Conservation (phyloP, 1,140 invertebrate species). For the Penaeus indicus region DNA sequence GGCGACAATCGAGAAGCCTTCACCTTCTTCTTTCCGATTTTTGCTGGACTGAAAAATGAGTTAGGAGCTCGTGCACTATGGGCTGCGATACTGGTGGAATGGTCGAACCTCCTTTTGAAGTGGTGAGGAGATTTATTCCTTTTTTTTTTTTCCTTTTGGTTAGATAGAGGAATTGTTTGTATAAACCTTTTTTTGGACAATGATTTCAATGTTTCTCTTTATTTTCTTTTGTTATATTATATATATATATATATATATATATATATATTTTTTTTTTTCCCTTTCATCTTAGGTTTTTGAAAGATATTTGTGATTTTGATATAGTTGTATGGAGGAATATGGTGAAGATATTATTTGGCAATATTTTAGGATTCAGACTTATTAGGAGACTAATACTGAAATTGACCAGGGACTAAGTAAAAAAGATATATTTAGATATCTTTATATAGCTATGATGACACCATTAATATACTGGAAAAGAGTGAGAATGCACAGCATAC, state of each 20-base stretch:
- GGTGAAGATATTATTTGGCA: no score
- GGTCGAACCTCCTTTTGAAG: conserved; percentile 64
- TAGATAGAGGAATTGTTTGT: not conserved
- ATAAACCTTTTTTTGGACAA: not conserved
- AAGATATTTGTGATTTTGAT: no score
- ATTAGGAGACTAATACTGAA: not conserved
- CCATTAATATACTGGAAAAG: not conserved
- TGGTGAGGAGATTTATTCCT: conserved; percentile 37
- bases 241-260: no score
- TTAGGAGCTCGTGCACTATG: conserved; percentile 60
- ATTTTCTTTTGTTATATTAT: not conserved
- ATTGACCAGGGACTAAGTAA: not conserved
- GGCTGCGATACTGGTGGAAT: conserved; percentile 63
- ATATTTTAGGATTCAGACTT: no score
- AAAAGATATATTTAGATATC: no score
- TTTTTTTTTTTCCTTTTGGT: not conserved
- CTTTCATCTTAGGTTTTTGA: no score
- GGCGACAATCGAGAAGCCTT: conserved; percentile 62
- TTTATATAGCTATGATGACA: not conserved
- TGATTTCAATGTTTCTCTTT: not conserved
- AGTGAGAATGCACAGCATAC: not conserved
- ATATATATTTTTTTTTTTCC: no score
- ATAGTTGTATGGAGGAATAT: no score
- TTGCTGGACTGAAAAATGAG: conserved; percentile 60
- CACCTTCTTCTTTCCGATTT: conserved; percentile 62